Evolutionary conservation across 2,113 vertebrate genomes (phyloP).

Genomic region (Anhinga rufa): DNA sequence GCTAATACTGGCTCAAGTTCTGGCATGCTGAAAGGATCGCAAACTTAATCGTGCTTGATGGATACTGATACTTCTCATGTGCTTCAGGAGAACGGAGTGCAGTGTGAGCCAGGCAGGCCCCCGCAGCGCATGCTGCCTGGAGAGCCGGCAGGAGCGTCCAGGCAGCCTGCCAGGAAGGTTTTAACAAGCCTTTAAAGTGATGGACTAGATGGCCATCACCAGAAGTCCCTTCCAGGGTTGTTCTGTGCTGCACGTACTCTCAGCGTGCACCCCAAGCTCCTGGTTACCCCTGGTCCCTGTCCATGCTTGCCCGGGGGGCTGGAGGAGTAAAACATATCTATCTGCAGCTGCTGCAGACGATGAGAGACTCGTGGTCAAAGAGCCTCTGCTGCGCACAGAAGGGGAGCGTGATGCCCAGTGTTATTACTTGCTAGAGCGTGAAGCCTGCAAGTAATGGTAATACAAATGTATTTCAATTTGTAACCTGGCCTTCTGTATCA

Average conservation of each 20-base stretch:
- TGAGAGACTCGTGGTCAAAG: neutral
- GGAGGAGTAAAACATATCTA: fast-evolving
- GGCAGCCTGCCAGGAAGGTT: neutral
- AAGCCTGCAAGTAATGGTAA: neutral
- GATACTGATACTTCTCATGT: neutral
- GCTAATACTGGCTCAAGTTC: neutral
- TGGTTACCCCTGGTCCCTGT: neutral
- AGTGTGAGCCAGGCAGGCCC: neutral
- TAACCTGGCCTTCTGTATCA: slow-evolving; percentile 45
- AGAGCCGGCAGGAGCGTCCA: neutral
- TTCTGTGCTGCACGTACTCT: neutral
- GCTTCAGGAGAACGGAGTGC: neutral
- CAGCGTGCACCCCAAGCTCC: neutral
- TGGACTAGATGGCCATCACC: neutral
- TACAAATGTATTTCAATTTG: slow-evolving; percentile 49
- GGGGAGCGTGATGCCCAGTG: neutral
- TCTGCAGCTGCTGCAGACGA: neutral
- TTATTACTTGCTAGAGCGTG: neutral
- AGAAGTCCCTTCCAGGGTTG: neutral
- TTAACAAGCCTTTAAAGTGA: neutral
- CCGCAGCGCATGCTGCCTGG: neutral
- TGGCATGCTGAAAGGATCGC: neutral
- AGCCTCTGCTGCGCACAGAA: neutral
- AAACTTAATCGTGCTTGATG: neutral
- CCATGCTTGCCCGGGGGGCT: neutral